phyloP scores from a whole-genome alignment of 2,888 invertebrate species.

The Ferdinandea cuprea region DNA sequence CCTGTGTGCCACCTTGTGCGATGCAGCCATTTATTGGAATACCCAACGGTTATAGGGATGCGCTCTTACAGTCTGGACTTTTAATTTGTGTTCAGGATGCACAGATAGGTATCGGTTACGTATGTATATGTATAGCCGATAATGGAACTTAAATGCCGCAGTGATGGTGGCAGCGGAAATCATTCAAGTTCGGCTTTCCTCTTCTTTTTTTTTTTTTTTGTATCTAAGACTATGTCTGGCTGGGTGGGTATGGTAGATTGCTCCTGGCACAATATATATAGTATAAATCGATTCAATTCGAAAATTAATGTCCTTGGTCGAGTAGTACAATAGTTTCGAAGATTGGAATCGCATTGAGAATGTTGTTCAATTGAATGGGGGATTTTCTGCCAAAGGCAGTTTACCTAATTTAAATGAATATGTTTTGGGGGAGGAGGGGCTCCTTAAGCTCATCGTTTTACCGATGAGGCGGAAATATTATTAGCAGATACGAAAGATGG shows the following conservation, averaged over 20 bases:
- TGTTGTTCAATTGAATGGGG: slow-evolving; percentile 59
- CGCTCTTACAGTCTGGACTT: slow-evolving; percentile 57
- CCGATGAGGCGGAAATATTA: slow-evolving; percentile 25
- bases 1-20: slow-evolving; percentile 49
- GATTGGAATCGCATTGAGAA: slow-evolving; percentile 47
- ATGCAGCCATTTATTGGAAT: slow-evolving; percentile 43
- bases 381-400: slow-evolving; percentile 45
- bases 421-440: slow-evolving; percentile 22
- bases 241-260: slow-evolving; percentile 30
- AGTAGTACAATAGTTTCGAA: slow-evolving; percentile 21
- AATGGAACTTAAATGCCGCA: slow-evolving; percentile 31
- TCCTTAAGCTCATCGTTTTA: not conserved
- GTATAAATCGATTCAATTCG: slow-evolving; percentile 58
- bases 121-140: not conserved
- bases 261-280: slow-evolving; percentile 36
- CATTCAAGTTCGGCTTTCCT: slow-evolving; percentile 39
- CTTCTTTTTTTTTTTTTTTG: slow-evolving; percentile 15
- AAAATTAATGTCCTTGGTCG: slow-evolving; percentile 66
- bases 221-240: slow-evolving; percentile 26
- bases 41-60: not conserved
- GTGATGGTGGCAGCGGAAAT: not conserved
- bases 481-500: slow-evolving; percentile 12
- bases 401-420: slow-evolving; percentile 44
- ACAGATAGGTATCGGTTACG: slow-evolving; percentile 5
- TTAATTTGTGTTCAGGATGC: slow-evolving; percentile 54